These are phyloP conservation scores for Stictocephala bisonia DNA, from an alignment of 2,888 invertebrate species.

Conservation along the genomic window DNA sequence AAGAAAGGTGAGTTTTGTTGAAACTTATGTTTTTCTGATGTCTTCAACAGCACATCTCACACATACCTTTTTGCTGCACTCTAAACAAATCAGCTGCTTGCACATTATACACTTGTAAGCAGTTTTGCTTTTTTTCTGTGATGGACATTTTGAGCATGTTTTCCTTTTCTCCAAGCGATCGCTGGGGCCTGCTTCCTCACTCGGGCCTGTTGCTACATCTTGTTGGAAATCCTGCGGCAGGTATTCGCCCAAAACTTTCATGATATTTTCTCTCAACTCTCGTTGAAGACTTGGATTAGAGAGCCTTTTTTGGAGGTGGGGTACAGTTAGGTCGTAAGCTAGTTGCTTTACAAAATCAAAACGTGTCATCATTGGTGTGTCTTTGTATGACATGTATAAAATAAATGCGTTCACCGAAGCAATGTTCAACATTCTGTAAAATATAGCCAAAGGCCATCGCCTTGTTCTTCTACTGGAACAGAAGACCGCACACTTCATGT, in stretches of 20 bases:
- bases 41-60: conserved; percentile 6
- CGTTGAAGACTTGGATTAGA: background rate
- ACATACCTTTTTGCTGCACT: conserved; percentile 6
- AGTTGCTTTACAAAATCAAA: conserved; percentile 38
- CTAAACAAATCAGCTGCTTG: conserved; percentile 9
- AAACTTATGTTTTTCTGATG: too few relatives aligned
- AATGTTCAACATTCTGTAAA: conserved; percentile 32
- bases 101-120: conserved; percentile 3
- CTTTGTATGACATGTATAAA: conserved; percentile 39
- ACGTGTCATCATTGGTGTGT: conserved; percentile 36
- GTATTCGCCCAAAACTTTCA: conserved; percentile 1
- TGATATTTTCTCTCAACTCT: conserved; percentile 7
- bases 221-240: conserved; percentile 5
- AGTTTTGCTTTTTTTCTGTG: conserved; percentile 15
- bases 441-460: conserved; percentile 36
- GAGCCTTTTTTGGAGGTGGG: conserved; percentile 14
- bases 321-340: conserved; percentile 23
- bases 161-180: conserved; percentile 19
- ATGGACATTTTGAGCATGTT: conserved; percentile 17
- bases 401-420: conserved; percentile 31
- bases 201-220: background rate
- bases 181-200: conserved; percentile 1
- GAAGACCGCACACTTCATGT: conserved; percentile 50
- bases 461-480: conserved; percentile 52
- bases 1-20: too few relatives aligned